Conservation (phyloP, 2,888 invertebrate genomes). For the Calephelis perditalis region DNA sequence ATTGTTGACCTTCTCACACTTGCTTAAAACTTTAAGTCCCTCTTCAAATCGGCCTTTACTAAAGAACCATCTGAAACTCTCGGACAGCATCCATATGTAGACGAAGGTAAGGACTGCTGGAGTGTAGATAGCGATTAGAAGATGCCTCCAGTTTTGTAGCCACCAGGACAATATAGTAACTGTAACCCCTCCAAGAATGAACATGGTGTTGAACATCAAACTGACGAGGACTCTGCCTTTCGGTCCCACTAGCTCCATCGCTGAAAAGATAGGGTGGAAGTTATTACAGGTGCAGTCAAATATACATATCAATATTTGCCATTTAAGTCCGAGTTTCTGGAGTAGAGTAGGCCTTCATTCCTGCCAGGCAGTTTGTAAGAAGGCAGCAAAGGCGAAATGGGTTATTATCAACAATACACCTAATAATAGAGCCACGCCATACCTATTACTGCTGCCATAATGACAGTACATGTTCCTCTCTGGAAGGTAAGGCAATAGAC, state of each 20-base stretch:
- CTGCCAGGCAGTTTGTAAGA: too few species aligned
- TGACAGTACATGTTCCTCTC: too few species aligned
- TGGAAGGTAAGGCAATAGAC: too few species aligned
- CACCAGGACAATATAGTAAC: constrained; percentile 66
- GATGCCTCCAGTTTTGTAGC: constrained; percentile 66
- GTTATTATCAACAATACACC: too few species aligned
- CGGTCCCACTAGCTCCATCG: constrained; percentile 65
- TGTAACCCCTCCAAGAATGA: constrained; percentile 65
- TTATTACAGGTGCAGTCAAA: not conserved
- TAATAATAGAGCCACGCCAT: too few species aligned
- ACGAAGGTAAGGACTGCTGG: constrained; percentile 58
- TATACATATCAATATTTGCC: too few species aligned
- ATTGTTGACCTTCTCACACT: constrained; percentile 81
- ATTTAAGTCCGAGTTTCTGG: too few species aligned
- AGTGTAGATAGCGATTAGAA: constrained; percentile 65
- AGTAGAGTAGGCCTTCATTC: too few species aligned
- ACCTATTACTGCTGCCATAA: too few species aligned
- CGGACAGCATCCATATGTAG: constrained; percentile 62
- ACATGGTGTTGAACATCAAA: constrained; percentile 70
- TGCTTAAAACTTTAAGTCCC: constrained; percentile 77
- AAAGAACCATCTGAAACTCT: constrained; percentile 68
- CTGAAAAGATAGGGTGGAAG: constrained; percentile 45
- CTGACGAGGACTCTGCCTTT: constrained; percentile 69
- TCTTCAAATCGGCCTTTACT: constrained; percentile 83
- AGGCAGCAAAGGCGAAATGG: too few species aligned